Evolutionary conservation across 2,113 vertebrate species (phyloP).

Genomic region (Anarhynchus alexandrinus): DNA sequence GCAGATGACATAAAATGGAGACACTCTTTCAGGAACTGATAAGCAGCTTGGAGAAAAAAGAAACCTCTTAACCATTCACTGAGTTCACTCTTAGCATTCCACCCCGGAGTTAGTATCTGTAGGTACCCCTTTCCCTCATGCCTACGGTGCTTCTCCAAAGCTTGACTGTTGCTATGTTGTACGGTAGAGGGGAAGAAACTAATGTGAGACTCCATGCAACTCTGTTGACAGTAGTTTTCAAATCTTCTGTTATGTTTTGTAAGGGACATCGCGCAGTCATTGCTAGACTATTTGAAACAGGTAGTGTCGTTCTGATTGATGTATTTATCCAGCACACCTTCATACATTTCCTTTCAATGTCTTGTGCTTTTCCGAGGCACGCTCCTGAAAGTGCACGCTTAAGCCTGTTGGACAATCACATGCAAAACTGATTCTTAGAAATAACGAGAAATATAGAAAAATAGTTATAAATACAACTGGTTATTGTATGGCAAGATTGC

Average conservation of each 20-base stretch:
- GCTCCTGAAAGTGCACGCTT: background rate
- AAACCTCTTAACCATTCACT: background rate
- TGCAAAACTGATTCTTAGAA: background rate
- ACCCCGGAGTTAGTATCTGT: background rate
- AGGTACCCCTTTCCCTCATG: background rate
- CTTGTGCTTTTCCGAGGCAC: background rate
- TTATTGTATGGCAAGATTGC: background rate
- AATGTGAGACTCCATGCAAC: background rate
- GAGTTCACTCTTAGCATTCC: background rate
- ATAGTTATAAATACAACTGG: background rate
- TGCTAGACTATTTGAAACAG: background rate
- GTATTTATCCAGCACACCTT: background rate
- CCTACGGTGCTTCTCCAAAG: background rate
- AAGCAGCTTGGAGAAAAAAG: background rate
- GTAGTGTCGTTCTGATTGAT: background rate
- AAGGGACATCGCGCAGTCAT: background rate
- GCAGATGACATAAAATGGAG: background rate
- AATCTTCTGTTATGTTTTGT: background rate
- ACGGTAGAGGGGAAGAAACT: background rate
- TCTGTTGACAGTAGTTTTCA: background rate
- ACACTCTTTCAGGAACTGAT: background rate
- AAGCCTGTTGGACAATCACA: background rate
- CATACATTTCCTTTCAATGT: background rate
- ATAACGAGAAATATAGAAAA: background rate
- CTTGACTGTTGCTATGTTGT: background rate